phyloP scores from a whole-genome alignment of 2,797 vertebrate genomes.

The Phyllotis vaccarum region DNA sequence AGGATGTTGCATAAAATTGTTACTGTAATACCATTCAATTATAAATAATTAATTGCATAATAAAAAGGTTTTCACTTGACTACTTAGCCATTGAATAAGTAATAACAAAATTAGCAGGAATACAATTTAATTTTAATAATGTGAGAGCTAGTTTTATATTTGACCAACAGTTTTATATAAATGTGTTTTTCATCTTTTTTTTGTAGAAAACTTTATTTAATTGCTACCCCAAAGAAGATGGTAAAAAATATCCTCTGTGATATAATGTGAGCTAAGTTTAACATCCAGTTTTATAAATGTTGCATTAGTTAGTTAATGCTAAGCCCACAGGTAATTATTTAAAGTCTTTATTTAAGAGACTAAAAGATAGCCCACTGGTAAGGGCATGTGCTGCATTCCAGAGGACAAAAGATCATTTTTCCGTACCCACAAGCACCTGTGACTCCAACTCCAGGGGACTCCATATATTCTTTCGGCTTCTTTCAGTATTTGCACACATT shows the following conservation, averaged over 20 bases:
- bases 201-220: conserved; percentile 72
- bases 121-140: conserved; percentile 73
- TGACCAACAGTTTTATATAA: conserved; percentile 48
- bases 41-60: conserved; percentile 86
- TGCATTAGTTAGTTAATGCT: conserved; percentile 60
- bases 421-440: not conserved
- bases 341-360: conserved; percentile 67
- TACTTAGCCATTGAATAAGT: conserved; percentile 62
- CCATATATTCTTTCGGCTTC: not conserved
- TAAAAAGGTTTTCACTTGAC: conserved; percentile 75
- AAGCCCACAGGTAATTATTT: conserved; percentile 68
- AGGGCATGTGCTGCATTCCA: not conserved
- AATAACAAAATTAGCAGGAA: conserved; percentile 76
- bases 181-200: conserved; percentile 47
- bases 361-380: not conserved
- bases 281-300: conserved; percentile 74
- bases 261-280: conserved; percentile 59
- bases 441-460: not conserved
- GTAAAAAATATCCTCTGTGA: conserved; percentile 18
- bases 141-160: conserved; percentile 34
- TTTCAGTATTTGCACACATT: not conserved
- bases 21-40: conserved; percentile 73
- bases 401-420: not conserved
- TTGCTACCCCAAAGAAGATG: not conserved
- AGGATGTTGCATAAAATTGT: conserved; percentile 77